Base-by-base conservation (phyloP, 2,113 vertebrate genomes). In the Atherinomorus stipes region DNA sequence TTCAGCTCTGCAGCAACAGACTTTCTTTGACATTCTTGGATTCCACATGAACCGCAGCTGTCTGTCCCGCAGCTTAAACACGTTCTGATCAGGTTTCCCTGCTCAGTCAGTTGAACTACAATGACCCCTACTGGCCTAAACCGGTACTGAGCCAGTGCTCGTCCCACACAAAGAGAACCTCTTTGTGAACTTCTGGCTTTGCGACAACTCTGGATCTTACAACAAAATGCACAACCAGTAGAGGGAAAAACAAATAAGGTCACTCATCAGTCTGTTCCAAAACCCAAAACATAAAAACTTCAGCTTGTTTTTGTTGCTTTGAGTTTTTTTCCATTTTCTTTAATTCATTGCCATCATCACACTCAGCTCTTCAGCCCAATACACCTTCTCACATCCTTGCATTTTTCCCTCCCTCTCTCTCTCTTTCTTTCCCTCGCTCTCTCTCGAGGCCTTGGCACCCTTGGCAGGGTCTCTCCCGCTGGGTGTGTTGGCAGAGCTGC, bases 61-160 rank as follows among this genome's bases (percentile, higher is more conserved):
- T 58, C 70, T 44, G 63, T 76, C 76, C 68, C 42, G 15, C 63
- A 59, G 57, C 60, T 59, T 74, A 70, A 11, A 11, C 57, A 5
- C 28, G 47, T 65, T 3, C 61, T 0, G 71, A 47, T 51, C 2
- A 21, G 34, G 60, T 23, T 49, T 10, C 42, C 69, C 44, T 49
- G 68, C 65, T 88, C 85, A 85, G 89, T 91, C 88, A 83, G 89
- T 93, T 95, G 90, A 94, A 85, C 95, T 93, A 91, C 92, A 95
- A 90, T 93, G 95, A 94, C 96, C 96, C 95, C 96, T 95, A 90
- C 94, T 95, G 96, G 95, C 44, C 5, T 54, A 52, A 65, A 64
- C 2, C 1, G 59, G 88, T 71, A 92, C 76, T 88, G 54, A 19
- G 11, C 42, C 26, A 16, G 61, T 50, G 78, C 28, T 13, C 54